Base-by-base conservation (phyloP, 2,888 invertebrate species). In the Cryptosula pallasiana region DNA sequence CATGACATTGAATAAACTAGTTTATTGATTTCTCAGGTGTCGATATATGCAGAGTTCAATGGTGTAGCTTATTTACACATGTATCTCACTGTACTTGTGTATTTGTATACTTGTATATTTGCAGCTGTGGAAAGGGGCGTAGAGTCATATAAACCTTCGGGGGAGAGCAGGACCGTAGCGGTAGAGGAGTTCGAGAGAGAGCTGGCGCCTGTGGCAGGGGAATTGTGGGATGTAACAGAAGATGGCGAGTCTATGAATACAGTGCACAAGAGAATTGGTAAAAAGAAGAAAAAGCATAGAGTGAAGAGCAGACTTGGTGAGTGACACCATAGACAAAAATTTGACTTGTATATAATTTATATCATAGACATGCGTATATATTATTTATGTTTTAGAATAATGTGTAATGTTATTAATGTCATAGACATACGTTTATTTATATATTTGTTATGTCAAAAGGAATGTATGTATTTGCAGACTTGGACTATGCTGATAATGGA, bases 121-220 rank as follows among this genome's bases (percentile, higher is more conserved):
- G 29, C 27, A 63, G 63, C 32, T 34, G 32, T 63, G 32, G 63
- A 63, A 32, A 63, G 63, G 63, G 63, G 63, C 5, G 63, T 63
- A 25, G 63, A 63, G 63, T 63, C 63, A 63, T 63, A 63, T 32
- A 63, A n/a, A 32, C 63, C 63, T 16, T 27, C 63, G 13, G 63
- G 63, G 5, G 63, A 63, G 63, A 63, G 63, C 29, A 20, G 63
- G 13, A 63, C 63, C 5, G 63, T 32, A 1, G 34, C 20, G 13
- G 13, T 1, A 5, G 32, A 9, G 9, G 32, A 25, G 2, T 9
- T 63, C 2, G 25, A 9, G 25, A 23, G n/a, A 5, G 57, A 23
- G 63, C 25, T 16, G 32, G 63, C 25, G 34, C 29, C 32, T 9
- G 63, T 13, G 32, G 13, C 20, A 9, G 63, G 63, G 32, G 63